These are phyloP conservation scores for Lasiurus borealis DNA, from an alignment of 2,113 vertebrate genomes.

Conservation along the genomic window DNA sequence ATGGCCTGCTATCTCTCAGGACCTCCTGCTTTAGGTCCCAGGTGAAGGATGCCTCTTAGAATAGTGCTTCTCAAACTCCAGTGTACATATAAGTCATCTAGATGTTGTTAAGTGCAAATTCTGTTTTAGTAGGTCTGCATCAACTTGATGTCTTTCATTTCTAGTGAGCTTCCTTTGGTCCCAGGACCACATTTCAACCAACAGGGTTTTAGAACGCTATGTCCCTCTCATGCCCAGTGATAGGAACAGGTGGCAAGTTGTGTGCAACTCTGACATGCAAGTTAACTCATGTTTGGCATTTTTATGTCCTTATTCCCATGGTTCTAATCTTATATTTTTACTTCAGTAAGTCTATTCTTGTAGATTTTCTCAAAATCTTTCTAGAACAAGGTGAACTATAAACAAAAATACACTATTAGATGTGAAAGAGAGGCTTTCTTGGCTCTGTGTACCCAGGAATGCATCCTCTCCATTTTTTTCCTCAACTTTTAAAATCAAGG, in stretches of 20 bases:
- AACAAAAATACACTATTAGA: conserved; percentile 15
- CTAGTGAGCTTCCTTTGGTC: not conserved
- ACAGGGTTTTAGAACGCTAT: not conserved
- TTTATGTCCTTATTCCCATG: not conserved
- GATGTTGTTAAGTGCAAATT: not conserved
- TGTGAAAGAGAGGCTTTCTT: not conserved
- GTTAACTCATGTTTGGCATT: not conserved
- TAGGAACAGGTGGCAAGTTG: not conserved
- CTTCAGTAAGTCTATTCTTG: not conserved
- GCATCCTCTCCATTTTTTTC: not conserved
- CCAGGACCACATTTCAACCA: not conserved
- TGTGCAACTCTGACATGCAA: not conserved
- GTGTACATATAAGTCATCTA: too few species aligned
- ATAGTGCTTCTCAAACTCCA: not conserved
- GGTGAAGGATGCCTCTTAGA: not conserved
- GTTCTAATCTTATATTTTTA: not conserved
- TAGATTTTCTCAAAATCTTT: not conserved
- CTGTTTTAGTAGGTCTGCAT: not conserved
- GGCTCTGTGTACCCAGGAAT: not conserved
- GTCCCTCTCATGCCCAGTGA: not conserved
- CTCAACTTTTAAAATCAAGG: not conserved
- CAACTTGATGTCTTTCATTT: not conserved
- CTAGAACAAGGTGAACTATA: conserved; percentile 8
- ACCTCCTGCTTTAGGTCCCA: not conserved
- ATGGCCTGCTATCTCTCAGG: not conserved